phyloP scores from a whole-genome alignment of 53 echinoderm and acorn worm species.

The Holothuria scabra region DNA sequence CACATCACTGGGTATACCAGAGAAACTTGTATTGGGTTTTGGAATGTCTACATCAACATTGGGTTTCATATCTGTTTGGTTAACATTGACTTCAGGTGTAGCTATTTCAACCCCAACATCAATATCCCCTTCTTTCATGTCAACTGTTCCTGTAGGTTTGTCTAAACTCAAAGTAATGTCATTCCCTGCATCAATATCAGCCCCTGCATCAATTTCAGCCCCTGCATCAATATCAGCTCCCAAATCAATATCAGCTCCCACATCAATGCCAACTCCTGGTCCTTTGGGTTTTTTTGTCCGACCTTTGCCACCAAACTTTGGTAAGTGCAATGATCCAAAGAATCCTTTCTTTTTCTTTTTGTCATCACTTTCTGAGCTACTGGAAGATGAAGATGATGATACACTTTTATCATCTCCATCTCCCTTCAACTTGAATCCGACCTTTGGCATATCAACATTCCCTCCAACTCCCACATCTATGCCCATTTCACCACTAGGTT shows the following conservation, averaged over 20 bases:
- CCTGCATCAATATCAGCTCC: too few species aligned
- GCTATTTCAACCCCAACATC: not conserved
- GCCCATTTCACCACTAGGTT: not conserved
- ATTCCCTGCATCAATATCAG: not conserved
- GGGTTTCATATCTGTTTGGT: conserved; percentile 11
- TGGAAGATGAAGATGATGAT: conserved; percentile 29
- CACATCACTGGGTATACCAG: not conserved
- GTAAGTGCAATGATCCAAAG: conserved; percentile 12
- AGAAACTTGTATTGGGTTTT: not conserved
- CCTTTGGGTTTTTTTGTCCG: not conserved
- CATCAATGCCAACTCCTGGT: not conserved
- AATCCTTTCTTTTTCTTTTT: conserved; percentile 39
- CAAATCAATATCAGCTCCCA: too few species aligned
- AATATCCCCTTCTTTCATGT: conserved; percentile 9
- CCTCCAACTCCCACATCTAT: not conserved
- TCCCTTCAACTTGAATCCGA: not conserved
- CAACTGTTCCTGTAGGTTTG: not conserved
- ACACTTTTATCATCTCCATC: conserved; percentile 1
- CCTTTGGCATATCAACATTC: not conserved
- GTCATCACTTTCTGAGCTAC: not conserved
- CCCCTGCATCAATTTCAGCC: too few species aligned
- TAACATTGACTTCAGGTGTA: conserved; percentile 12
- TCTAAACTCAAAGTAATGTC: not conserved
- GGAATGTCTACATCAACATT: conserved; percentile 56
- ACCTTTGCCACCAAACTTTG: conserved; percentile 37